Percentiles rank a stretch among this genome's conserved stretches.
These are phyloP conservation scores for Alfaro cultratus DNA, from an alignment of 2,797 vertebrate species.

Conservation along the genomic window DNA sequence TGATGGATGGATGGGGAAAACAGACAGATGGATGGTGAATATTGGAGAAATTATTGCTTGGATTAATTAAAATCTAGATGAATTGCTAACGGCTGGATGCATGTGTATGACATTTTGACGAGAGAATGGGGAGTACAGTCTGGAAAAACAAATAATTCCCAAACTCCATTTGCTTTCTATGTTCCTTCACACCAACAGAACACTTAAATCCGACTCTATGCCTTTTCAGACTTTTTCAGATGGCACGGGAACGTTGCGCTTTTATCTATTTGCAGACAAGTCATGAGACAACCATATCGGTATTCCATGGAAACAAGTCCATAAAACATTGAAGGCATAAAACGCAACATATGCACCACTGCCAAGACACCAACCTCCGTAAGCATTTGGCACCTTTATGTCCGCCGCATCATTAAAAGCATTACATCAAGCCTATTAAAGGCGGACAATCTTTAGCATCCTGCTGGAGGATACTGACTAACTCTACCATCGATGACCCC, in stretches of 20 bases:
- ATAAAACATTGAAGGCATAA: neutral
- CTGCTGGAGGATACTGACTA: conserved; percentile 13
- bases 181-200: neutral
- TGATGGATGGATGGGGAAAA: neutral
- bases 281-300: neutral
- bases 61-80: neutral
- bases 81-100: neutral
- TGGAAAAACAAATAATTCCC: neutral
- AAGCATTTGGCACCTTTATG: neutral
- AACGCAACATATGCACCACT: neutral
- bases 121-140: neutral
- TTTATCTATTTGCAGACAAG: neutral
- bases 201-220: neutral
- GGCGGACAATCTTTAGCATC: neutral
- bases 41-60: neutral
- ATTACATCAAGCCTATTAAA: neutral
- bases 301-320: neutral
- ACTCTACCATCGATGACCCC: neutral
- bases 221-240: neutral
- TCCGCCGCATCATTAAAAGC: conserved; percentile 7
- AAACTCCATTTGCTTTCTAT: neutral
- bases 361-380: neutral
- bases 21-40: neutral
- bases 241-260: neutral
- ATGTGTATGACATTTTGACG: neutral